Evolutionary conservation across 2,113 vertebrate genomes (phyloP), one percentile per base, ranked within the genome.

Genomic region (Climacteris rufus): DNA sequence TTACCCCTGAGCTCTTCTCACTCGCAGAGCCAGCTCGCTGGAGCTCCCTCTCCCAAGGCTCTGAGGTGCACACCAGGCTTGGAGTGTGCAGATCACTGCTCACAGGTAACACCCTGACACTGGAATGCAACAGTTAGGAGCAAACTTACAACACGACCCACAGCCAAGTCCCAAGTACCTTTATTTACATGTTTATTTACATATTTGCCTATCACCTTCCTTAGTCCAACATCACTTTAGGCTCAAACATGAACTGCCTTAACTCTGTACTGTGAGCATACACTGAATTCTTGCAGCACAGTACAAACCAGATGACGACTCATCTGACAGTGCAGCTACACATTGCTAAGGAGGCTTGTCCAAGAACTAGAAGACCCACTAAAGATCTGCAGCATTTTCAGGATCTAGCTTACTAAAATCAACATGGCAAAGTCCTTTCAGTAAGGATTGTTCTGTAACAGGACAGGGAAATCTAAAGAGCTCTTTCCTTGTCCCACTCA

Each of bases 31-130:
- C 53, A 39, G 42, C 66, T 35, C 25, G 24, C 17, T 18, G 12
- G 35, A 60, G 10, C 37, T 27, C 42, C 42, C 42, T 25, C n/a
- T 60, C 59, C 59, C 35, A 60, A 39, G 35, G 15, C 59, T 60
- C 24, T 60, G 37, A 37, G 35, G 10, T 25, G 57, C 57, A 23
- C 50, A 5, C 9, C 24, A 39, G 49, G 39, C 49, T 82, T 28
- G 28, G 53, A 42, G 25, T 0, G 1, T 2, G 37, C 3, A 0
- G 8, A 35, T 11, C 47, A 19, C 27, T 42, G 31, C 33, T 33
- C 18, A 14, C 39, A 15, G 0, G 3, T 17, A 24, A 44, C 37
- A 7, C 17, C 7, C 68, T 23, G 28, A 49, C 16, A 15, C 21
- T 18, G 16, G 11, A 33, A 19, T 28, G 47, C 15, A 54, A 21